Conservation (phyloP, 2,797 vertebrate genomes). For the Podarcis siculus region DNA sequence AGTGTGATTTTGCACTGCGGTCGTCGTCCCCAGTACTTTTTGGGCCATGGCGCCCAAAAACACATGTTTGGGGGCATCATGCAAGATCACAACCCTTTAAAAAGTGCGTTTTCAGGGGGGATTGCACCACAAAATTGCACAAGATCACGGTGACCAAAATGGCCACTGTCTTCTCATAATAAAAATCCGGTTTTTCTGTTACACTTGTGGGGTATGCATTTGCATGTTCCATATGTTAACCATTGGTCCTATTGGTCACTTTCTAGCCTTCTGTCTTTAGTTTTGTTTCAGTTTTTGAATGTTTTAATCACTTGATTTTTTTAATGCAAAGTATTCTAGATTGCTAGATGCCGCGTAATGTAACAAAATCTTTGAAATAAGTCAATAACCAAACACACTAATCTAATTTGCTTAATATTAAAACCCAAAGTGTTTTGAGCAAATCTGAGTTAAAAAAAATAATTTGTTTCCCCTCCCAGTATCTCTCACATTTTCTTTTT, state of each 20-base stretch:
- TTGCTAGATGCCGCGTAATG: not conserved
- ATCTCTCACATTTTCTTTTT: accelerated
- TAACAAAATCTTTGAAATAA: not conserved
- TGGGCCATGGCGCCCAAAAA: too few species aligned
- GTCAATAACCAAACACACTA: not conserved
- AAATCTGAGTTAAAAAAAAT: constrained; percentile 21
- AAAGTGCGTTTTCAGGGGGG: too few species aligned
- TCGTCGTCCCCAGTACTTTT: too few species aligned
- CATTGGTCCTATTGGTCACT: not conserved
- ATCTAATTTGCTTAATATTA: constrained; percentile 9
- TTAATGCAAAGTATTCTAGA: not conserved
- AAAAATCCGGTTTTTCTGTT: too few species aligned
- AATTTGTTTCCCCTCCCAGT: not conserved
- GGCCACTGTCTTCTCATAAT: too few species aligned
- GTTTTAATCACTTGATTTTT: not conserved
- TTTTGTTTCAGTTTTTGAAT: too few species aligned
- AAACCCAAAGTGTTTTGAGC: not conserved
- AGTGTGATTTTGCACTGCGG: too few species aligned
- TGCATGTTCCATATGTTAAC: not conserved
- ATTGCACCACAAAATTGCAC: too few species aligned
- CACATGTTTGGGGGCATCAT: too few species aligned
- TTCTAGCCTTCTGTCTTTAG: not conserved
- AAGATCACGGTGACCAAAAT: too few species aligned
- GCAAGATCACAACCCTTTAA: too few species aligned
- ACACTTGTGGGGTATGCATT: not conserved